Percentiles rank a stretch among this genome's conserved stretches.
Evolutionary conservation across 53 echinoderm and acorn worm species (phyloP).

Genomic region (Hippasteria phrygiana): DNA sequence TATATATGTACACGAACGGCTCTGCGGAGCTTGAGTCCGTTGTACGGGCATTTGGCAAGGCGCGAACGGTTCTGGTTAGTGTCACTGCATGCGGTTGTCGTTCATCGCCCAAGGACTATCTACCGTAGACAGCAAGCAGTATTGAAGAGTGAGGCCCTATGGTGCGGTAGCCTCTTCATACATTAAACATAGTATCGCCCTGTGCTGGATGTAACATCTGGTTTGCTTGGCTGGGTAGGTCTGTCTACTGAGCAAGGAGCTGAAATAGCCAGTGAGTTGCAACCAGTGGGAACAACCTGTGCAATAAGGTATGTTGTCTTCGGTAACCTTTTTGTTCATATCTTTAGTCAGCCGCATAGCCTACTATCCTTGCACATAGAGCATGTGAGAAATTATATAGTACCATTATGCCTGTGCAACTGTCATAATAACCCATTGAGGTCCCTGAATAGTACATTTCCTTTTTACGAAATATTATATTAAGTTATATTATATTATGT

Average conservation of each 20-base stretch:
- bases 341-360: too few relatives aligned
- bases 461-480: too few relatives aligned
- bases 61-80: conserved; percentile 2
- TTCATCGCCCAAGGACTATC: conserved; percentile 33
- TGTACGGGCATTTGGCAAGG: conserved; percentile 16
- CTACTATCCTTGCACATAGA: too few relatives aligned
- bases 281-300: conserved; percentile 1
- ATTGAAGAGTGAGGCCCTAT: neutral
- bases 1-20: neutral
- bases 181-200: conserved; percentile 35
- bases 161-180: neutral
- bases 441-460: too few relatives aligned
- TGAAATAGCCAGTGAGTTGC: neutral
- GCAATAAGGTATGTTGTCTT: neutral
- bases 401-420: too few relatives aligned
- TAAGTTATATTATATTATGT: too few relatives aligned
- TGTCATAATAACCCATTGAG: too few relatives aligned
- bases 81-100: neutral
- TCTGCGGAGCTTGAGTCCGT: neutral
- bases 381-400: too few relatives aligned
- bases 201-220: conserved; percentile 35
- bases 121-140: conserved; percentile 41
- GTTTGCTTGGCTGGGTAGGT: neutral
- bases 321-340: too few relatives aligned
- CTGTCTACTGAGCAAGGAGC: conserved; percentile 1